Evolutionary conservation across 2,888 invertebrate genomes (phyloP).

Genomic region (Pantelozetes paolii): DNA sequence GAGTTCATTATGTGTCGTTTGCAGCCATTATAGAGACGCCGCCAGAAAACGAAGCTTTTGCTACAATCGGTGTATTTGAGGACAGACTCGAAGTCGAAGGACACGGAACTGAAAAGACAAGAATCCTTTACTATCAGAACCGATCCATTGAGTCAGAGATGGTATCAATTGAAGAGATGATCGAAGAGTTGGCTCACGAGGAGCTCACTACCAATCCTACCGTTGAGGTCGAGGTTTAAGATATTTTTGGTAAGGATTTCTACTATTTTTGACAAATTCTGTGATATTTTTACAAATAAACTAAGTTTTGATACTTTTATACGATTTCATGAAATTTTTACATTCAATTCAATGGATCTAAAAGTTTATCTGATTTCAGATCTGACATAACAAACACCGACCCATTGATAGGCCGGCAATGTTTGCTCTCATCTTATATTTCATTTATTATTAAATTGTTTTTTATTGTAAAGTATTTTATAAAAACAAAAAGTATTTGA

Average conservation of each 20-base stretch:
- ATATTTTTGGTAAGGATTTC: not conserved
- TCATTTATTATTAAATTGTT: too few relatives aligned
- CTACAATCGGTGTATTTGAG: conserved; percentile 50
- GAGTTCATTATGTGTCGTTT: conserved; percentile 52
- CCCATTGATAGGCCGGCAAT: too few relatives aligned
- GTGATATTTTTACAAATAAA: not conserved
- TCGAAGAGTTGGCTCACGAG: conserved; percentile 1
- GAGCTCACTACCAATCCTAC: conserved; percentile 6
- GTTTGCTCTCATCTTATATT: too few relatives aligned
- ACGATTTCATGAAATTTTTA: too few relatives aligned
- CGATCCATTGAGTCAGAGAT: not conserved
- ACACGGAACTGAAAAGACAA: conserved; percentile 44
- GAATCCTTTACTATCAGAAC: not conserved
- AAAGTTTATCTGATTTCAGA: too few relatives aligned
- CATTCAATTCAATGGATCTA: too few relatives aligned
- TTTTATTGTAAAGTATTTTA: too few relatives aligned
- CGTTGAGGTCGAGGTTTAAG: conserved; percentile 27
- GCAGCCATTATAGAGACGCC: conserved; percentile 52
- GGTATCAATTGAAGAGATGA: not conserved
- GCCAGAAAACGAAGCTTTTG: conserved; percentile 49
- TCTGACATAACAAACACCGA: too few relatives aligned
- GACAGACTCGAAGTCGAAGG: conserved; percentile 50
- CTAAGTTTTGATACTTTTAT: not conserved
- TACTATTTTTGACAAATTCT: not conserved
- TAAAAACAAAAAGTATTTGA: too few relatives aligned